phyloP scores from a whole-genome alignment of 2,888 invertebrate species.

The Choristoneura rosaceana region DNA sequence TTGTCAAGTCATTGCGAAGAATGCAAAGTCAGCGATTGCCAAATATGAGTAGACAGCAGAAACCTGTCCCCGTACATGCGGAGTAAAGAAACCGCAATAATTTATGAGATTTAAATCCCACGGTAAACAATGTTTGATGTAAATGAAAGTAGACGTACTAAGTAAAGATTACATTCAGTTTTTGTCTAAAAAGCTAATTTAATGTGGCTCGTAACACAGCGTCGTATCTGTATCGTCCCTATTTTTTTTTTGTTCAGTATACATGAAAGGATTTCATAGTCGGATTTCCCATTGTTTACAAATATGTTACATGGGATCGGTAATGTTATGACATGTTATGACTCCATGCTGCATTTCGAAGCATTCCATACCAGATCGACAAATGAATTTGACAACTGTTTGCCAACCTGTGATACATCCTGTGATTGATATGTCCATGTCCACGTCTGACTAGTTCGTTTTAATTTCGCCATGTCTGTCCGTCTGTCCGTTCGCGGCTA shows the following conservation, averaged over 20 bases:
- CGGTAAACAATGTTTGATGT: conserved; percentile 31
- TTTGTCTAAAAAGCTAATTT: conserved; percentile 1
- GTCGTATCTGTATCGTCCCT: background rate
- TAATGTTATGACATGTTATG: no score
- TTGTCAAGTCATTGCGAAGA: conserved; percentile 43
- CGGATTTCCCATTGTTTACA: background rate
- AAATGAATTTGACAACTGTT: background rate
- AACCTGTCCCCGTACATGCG: conserved; percentile 16
- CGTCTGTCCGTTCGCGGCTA: no score
- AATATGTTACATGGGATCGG: no score
- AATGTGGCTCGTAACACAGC: background rate
- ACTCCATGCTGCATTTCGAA: no score
- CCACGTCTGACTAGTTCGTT: no score
- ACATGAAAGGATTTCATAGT: background rate
- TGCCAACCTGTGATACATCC: background rate
- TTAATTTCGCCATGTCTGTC: no score
- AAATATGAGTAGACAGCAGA: conserved; percentile 31
- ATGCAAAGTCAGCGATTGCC: conserved; percentile 35
- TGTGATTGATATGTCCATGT: background rate
- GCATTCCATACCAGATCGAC: background rate
- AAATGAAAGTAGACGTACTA: conserved; percentile 29
- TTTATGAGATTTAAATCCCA: conserved; percentile 18
- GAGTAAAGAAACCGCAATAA: conserved; percentile 28
- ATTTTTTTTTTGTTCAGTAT: background rate
- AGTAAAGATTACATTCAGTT: background rate